Evolutionary conservation across 2,888 invertebrate species (phyloP), one percentile per base, ranked within the genome.

Genomic region (Crocallis elinguaria): DNA sequence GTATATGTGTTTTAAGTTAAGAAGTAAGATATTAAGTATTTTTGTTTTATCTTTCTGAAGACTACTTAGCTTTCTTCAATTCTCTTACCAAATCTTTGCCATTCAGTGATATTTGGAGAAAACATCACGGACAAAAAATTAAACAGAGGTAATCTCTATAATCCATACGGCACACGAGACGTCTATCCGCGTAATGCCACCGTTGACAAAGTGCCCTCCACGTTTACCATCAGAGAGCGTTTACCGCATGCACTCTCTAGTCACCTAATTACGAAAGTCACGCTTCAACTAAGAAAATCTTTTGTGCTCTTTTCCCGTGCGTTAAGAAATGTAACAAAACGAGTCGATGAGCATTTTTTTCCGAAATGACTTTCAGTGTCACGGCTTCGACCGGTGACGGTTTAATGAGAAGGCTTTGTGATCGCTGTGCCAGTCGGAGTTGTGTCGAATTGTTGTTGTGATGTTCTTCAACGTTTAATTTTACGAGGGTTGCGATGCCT

Each of bases 371-470:
- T 88, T 86, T 89, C 82, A 85, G 86, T 88, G 88, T 86, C 88
- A 86, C 84, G 85, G 83, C 79, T 82, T 73, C 75, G 79, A 74
- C 74, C 82, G 81, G 79, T 84, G 88, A 88, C 86, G 88, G 82
- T 84, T 85, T 89, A 89, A 90, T 89, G 90, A 88, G 89, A 89
- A 87, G 79, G 84, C 86, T 86, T 90, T 90, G 90, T 89, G 86
- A 79, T 76, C 83, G 81, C 75, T 77, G 77, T 77, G 74, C 76
- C 83, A 77, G 78, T 76, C 86, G 84, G 78, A 75, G 75, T 85
- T 87, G 89, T 90, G 86, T 86, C 90, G 85, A 89, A 90, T 90
- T 73, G 86, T 71, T 77, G 81, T 72, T 75, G 72, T 72, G 77
- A 75, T 78, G 77, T 73, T 79, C 75, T 75, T 74, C 65, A 70